phyloP scores from a whole-genome alignment of 2,113 vertebrate genomes.

The Cygnus atratus region DNA sequence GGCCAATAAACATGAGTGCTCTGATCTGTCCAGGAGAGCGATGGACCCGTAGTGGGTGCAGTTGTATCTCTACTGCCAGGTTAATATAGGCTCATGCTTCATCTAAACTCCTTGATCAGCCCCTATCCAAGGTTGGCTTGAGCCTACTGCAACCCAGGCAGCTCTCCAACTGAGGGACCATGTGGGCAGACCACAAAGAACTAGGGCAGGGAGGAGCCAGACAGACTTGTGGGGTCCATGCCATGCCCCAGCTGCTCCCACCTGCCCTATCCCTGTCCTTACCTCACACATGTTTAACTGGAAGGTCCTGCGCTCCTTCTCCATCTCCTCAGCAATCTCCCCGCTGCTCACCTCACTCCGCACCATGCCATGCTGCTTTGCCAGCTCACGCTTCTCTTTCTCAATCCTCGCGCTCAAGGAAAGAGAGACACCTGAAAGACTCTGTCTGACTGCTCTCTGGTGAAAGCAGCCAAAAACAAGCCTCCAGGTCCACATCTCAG shows the following conservation, averaged over 20 bases:
- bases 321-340: slow-evolving; percentile 77
- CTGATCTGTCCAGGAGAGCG: neutral
- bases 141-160: neutral
- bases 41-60: neutral
- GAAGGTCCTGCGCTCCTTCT: slow-evolving; percentile 78
- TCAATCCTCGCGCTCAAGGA: slow-evolving; percentile 72
- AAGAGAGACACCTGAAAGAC: neutral
- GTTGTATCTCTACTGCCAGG: neutral
- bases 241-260: neutral
- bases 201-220: neutral
- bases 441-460: fast-evolving
- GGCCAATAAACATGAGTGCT: neutral
- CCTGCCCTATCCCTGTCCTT: neutral
- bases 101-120: neutral
- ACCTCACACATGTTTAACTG: slow-evolving; percentile 80
- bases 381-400: slow-evolving; percentile 78
- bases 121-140: neutral
- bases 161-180: neutral
- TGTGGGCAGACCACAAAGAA: neutral
- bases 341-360: slow-evolving; percentile 70
- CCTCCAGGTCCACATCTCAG: neutral
- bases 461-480: neutral
- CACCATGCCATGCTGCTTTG: slow-evolving; percentile 76
- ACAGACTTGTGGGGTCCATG: neutral
- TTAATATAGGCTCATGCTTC: neutral